Percentiles rank a stretch among this genome's conserved stretches.
phyloP scores from a whole-genome alignment of 2,888 invertebrate genomes.

The Cephus spinipes region DNA sequence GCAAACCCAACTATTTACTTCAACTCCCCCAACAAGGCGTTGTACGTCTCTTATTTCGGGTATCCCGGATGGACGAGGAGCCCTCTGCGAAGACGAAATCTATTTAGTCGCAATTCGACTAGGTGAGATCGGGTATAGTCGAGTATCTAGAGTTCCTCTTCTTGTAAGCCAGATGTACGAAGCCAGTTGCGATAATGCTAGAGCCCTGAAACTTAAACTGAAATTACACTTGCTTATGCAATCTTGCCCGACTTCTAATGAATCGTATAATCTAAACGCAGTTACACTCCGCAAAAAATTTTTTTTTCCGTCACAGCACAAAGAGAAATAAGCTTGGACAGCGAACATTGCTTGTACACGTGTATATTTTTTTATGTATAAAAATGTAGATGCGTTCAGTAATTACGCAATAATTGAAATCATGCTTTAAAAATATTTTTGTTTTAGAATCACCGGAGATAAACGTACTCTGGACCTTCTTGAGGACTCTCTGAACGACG shows the following conservation, averaged over 20 bases:
- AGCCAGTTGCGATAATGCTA: not conserved
- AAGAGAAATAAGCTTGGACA: no score
- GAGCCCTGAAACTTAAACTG: no score
- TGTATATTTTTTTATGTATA: no score
- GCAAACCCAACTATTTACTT: slow-evolving; percentile 57
- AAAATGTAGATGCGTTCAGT: no score
- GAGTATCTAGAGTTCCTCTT: not conserved
- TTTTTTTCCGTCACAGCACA: no score
- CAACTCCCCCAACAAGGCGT: slow-evolving; percentile 57
- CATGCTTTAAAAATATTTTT: slow-evolving; percentile 7
- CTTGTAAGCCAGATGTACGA: not conserved
- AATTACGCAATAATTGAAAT: no score
- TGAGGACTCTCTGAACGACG: slow-evolving; percentile 79
- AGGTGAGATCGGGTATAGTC: slow-evolving; percentile 52
- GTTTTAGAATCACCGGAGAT: slow-evolving; percentile 64
- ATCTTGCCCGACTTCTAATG: no score
- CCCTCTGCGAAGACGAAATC: slow-evolving; percentile 48
- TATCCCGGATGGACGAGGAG: slow-evolving; percentile 51
- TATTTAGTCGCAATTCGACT: slow-evolving; percentile 50
- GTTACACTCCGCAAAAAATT: no score
- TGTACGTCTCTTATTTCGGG: slow-evolving; percentile 58
- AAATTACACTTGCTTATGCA: no score
- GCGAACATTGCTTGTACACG: no score
- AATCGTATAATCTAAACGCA: no score
- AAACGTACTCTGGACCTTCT: slow-evolving; percentile 65